phyloP scores from a whole-genome alignment of 2,113 vertebrate genomes.

The Indri indri region DNA sequence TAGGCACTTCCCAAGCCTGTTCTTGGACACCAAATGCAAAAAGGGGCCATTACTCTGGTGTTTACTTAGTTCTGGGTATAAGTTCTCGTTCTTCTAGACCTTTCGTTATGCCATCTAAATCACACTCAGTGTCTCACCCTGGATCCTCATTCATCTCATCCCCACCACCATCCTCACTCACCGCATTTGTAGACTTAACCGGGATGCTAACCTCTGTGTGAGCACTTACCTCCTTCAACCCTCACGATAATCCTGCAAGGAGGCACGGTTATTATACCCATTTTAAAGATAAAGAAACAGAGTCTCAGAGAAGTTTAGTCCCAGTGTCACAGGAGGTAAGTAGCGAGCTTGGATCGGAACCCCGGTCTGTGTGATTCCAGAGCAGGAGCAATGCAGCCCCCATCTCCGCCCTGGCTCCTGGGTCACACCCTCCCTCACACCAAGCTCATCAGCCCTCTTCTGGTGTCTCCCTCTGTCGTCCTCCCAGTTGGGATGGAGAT shows the following conservation, averaged over 20 bases:
- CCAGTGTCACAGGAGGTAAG: background rate
- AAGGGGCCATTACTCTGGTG: background rate
- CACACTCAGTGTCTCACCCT: background rate
- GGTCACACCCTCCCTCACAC: background rate
- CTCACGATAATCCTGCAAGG: background rate
- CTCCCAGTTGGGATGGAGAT: constrained; percentile 37
- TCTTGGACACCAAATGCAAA: background rate
- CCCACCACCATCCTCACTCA: background rate
- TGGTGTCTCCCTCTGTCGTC: background rate
- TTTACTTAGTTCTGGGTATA: background rate
- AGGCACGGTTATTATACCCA: background rate
- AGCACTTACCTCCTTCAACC: background rate
- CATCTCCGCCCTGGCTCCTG: fast-evolving
- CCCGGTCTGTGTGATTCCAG: background rate
- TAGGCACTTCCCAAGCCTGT: background rate
- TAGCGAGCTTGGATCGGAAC: background rate
- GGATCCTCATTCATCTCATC: background rate
- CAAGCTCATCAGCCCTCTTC: background rate
- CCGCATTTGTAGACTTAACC: background rate
- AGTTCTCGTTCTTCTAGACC: background rate
- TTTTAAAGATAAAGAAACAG: constrained; percentile 10
- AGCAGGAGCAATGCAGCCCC: fast-evolving
- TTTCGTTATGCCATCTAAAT: background rate
- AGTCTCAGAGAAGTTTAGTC: background rate
- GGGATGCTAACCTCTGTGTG: background rate